phyloP scores from a whole-genome alignment of 2,888 invertebrate species.

The Agrilus cyanescens region DNA sequence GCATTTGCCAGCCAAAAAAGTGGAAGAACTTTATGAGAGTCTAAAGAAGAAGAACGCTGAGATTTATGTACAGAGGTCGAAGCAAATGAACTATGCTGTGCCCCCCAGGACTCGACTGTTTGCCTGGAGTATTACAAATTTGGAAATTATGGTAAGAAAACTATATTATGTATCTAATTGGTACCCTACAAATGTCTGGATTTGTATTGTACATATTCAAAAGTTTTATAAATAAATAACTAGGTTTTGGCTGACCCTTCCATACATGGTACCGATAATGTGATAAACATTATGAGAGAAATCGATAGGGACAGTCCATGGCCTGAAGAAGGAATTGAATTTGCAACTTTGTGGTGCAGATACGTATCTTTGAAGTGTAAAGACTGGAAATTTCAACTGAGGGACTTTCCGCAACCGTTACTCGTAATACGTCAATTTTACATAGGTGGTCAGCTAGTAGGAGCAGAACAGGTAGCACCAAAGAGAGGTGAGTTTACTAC shows the following conservation, averaged over 20 bases:
- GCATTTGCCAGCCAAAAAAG: slow-evolving; percentile 71
- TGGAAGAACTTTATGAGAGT: slow-evolving; percentile 80
- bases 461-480: slow-evolving; percentile 77
- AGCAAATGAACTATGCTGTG: slow-evolving; percentile 47
- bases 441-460: slow-evolving; percentile 81
- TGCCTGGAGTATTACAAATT: slow-evolving; percentile 70
- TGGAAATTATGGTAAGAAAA: slow-evolving; percentile 43
- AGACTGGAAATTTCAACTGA: slow-evolving; percentile 77
- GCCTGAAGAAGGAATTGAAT: slow-evolving; percentile 82
- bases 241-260: slow-evolving; percentile 68
- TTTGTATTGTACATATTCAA: background rate
- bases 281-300: slow-evolving; percentile 58
- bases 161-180: background rate
- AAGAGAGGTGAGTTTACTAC: slow-evolving; percentile 27
- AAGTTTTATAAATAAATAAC: background rate
- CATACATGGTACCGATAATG: slow-evolving; percentile 70
- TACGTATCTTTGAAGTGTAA: slow-evolving; percentile 69
- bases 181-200: background rate
- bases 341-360: slow-evolving; percentile 88
- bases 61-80: slow-evolving; percentile 87
- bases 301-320: slow-evolving; percentile 85
- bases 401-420: slow-evolving; percentile 93
- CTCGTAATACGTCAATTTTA: slow-evolving; percentile 72
- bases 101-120: slow-evolving; percentile 67
- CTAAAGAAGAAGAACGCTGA: slow-evolving; percentile 85